Conservation (phyloP, 2,797 vertebrate species). For the Syndactyla subalaris region DNA sequence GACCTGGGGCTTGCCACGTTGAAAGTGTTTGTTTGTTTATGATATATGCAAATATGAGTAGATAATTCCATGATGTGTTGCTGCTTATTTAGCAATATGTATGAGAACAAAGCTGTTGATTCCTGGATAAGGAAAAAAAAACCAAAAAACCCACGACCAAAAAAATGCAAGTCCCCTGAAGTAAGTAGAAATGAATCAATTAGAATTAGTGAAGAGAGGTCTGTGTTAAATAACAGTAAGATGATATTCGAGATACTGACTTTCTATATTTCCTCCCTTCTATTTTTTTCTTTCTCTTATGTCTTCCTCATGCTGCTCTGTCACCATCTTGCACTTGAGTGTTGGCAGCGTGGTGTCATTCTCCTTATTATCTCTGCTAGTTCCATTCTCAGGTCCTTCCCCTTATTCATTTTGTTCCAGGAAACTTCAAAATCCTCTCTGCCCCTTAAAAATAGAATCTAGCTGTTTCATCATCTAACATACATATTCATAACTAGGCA, state of each 20-base stretch:
- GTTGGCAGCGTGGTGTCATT: background rate
- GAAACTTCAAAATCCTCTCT: background rate
- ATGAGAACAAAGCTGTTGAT: background rate
- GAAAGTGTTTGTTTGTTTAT: background rate
- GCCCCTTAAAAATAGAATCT: rapidly evolving
- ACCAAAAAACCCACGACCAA: background rate
- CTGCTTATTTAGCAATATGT: background rate
- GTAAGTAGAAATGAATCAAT: background rate
- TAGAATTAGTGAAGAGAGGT: background rate
- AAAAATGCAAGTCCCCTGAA: background rate
- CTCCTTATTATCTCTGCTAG: background rate
- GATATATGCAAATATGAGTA: background rate
- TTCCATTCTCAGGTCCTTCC: background rate
- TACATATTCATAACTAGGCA: too few species aligned
- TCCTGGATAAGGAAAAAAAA: background rate
- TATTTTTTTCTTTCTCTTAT: background rate
- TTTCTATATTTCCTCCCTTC: background rate
- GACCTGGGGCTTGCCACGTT: background rate
- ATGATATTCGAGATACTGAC: background rate
- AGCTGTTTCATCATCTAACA: too few species aligned
- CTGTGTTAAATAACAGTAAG: background rate
- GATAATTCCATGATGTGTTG: background rate
- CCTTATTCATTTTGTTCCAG: background rate
- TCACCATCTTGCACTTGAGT: background rate
- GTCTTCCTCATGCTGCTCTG: background rate